A percentile compares a stretch with the other conserved stretches of the same genome.
These are phyloP conservation scores for Brachionus manjavacas DNA, from an alignment of 1,140 invertebrate species.

Conservation along the genomic window DNA sequence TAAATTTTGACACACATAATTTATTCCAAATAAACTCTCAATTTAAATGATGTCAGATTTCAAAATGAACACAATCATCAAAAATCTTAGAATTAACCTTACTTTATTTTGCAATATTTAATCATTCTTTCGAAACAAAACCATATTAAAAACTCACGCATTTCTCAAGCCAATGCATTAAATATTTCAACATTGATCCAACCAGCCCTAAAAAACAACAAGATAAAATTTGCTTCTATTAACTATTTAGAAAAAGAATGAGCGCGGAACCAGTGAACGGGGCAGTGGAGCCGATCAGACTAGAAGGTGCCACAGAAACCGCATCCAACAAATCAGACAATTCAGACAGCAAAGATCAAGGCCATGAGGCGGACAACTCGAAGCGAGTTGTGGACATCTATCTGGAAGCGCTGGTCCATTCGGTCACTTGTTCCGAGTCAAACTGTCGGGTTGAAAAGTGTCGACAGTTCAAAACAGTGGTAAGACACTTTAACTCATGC, in stretches of 20 bases:
- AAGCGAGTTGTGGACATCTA: constrained; percentile 11
- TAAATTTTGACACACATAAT: background rate
- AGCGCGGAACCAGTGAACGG: background rate
- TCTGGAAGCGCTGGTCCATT: constrained; percentile 4
- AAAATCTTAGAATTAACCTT: background rate
- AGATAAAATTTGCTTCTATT: background rate
- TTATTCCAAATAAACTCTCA: background rate
- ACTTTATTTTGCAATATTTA: constrained; percentile 35
- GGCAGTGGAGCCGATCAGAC: no score
- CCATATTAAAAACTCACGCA: background rate
- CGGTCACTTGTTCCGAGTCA: background rate
- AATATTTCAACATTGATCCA: background rate
- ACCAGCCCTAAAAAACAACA: background rate
- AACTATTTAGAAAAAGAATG: background rate
- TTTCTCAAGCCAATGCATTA: background rate
- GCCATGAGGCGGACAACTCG: background rate
- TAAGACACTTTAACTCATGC: constrained; percentile 21
- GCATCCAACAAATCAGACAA: background rate
- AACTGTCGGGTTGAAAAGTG: constrained; percentile 15
- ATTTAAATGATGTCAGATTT: constrained; percentile 32
- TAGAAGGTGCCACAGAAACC: background rate
- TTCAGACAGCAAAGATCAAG: background rate
- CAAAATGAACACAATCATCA: background rate
- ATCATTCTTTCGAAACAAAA: constrained; percentile 14
- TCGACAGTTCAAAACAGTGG: constrained; percentile 8